Base-by-base conservation (phyloP, 2,113 vertebrate genomes). In the Rhea pennata region DNA sequence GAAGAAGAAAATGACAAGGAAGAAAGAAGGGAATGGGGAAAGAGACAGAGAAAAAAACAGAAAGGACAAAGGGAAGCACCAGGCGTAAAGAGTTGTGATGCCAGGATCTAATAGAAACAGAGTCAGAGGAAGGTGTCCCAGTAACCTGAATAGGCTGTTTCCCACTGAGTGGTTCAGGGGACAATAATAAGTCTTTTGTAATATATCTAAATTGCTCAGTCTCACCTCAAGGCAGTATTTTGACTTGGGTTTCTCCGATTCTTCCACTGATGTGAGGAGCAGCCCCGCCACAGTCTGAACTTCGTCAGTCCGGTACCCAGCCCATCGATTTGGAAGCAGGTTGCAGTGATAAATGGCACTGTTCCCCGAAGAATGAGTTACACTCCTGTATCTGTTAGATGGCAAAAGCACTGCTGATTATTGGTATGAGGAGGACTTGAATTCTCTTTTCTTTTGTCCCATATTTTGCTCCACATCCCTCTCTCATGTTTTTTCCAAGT, bases 31-130 rank as follows among this genome's bases (percentile, higher is more conserved):
- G 65, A 83, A 78, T 64, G 50, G 53, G 70, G 59, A 27, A 66
- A 83, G n/a, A 88, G 29, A 61, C 75, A 36, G 36, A 73, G 48
- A 81, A 58, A 92, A 76, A 67, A 91, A n/a, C 65, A 90, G 77
- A 76, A 86, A 73, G 90, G 91, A 92, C 44, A 87, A 87, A 83
- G 72, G 83, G 71, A 90, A 90, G 75, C 78, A 86, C 23, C 17
- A 76, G 75, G 42, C 76, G 87, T 75, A 79, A 87, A 64, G 82
- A 36, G 10, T 82, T 0, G 0, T 76, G 67, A 53, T 77, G 46
- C 6, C 36, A 39, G 65, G 24, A 46, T 78, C 88, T 39, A 48
- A 94, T 83, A 84, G 65, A 93, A 46, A 44, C 0, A 1, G 56
- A 88, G 70, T 15, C 42, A 16, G 79, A 74, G 70, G 83, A 87